Evolutionary conservation across 1,140 invertebrate genomes (phyloP).

Genomic region (Nautilus pompilius): DNA sequence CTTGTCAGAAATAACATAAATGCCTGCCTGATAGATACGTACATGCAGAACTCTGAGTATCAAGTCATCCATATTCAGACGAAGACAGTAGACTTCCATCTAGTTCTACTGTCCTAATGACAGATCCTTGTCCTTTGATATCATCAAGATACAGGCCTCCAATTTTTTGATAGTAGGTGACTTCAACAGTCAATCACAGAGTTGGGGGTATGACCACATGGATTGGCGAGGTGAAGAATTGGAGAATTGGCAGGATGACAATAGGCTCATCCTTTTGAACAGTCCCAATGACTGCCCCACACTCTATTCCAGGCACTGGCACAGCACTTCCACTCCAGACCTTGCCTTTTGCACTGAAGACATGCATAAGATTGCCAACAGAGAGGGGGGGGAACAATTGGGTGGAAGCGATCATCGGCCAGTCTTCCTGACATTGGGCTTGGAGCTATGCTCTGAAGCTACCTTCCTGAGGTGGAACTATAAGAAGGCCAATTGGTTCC

Average conservation of each 20-base stretch:
- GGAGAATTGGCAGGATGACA: slow-evolving; percentile 12
- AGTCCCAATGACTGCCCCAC: background rate
- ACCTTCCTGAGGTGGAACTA: slow-evolving; percentile 7
- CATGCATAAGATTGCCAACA: slow-evolving; percentile 6
- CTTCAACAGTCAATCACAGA: too few relatives aligned
- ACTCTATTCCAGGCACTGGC: slow-evolving; percentile 13
- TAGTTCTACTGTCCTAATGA: too few relatives aligned
- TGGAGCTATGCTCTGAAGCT: background rate
- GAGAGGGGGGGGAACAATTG: slow-evolving; percentile 5
- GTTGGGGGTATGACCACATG: too few relatives aligned
- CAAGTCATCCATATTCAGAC: too few relatives aligned
- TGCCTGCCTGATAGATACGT: too few relatives aligned
- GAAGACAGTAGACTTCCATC: too few relatives aligned
- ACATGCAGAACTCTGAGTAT: too few relatives aligned
- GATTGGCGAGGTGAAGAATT: too few relatives aligned
- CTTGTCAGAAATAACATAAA: too few relatives aligned
- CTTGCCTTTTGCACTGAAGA: slow-evolving; percentile 14
- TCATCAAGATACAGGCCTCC: too few relatives aligned
- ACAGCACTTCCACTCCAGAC: slow-evolving; percentile 14
- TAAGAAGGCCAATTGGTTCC: slow-evolving; percentile 14
- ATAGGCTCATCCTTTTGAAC: slow-evolving; percentile 1
- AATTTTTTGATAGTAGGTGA: too few relatives aligned
- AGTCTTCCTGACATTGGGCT: background rate
- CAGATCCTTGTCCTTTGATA: too few relatives aligned
- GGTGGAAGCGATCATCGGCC: slow-evolving; percentile 8